These are phyloP conservation scores for Marmota flaviventris DNA, from an alignment of 2,113 vertebrate species.

Conservation along the genomic window DNA sequence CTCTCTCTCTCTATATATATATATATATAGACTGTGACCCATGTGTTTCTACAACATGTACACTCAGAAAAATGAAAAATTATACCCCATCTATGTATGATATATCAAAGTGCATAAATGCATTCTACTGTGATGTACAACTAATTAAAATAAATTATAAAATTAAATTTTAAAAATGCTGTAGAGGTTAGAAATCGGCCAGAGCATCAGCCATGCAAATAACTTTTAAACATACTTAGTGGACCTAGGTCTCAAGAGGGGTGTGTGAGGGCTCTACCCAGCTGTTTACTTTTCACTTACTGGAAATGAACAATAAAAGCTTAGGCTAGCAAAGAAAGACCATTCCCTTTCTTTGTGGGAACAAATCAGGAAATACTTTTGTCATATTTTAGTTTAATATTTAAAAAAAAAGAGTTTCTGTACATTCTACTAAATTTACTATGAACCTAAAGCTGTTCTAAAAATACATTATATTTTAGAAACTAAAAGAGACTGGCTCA, in stretches of 20 bases:
- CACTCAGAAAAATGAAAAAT: no score
- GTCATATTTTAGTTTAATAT: constrained; percentile 44
- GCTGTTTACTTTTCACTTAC: neutral
- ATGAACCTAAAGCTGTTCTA: neutral
- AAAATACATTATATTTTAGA: constrained; percentile 15
- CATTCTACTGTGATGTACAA: no score
- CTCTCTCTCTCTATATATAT: no score
- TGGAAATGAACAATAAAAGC: neutral
- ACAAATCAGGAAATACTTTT: constrained; percentile 28
- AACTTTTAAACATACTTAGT: neutral
- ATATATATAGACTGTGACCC: no score
- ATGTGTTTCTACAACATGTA: no score
- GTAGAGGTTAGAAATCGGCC: neutral
- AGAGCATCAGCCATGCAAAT: neutral
- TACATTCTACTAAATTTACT: neutral
- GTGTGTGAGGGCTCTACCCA: neutral
- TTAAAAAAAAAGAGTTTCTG: constrained; percentile 59
- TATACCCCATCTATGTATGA: no score
- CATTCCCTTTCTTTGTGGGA: neutral
- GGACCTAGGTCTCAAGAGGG: neutral
- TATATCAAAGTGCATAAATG: no score
- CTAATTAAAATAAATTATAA: no score
- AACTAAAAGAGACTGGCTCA: neutral
- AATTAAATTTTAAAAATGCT: neutral
- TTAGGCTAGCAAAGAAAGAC: neutral